These are phyloP conservation scores for Chaitophorus viminalis DNA, from an alignment of 2,888 invertebrate genomes.

Conservation along the genomic window DNA sequence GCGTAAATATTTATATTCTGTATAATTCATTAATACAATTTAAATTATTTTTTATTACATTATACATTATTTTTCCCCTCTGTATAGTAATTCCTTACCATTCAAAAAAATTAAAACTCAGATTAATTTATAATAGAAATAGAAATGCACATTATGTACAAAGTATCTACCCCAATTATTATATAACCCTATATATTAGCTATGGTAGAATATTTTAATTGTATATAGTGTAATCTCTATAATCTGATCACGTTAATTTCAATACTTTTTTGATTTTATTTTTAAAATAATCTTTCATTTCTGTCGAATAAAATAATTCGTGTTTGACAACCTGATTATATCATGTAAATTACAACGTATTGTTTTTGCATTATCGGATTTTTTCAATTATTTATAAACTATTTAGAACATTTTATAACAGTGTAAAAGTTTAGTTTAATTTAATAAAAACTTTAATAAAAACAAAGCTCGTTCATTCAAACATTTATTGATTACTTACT, in stretches of 20 bases:
- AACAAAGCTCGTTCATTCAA: no score
- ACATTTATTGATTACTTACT: no score
- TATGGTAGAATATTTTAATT: constrained; percentile 30
- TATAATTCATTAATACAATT: no score
- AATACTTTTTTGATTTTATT: background rate
- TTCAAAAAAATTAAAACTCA: background rate
- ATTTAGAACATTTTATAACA: no score
- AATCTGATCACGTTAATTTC: background rate
- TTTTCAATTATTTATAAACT: no score
- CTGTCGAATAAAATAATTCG: background rate
- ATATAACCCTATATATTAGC: constrained; percentile 37
- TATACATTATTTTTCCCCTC: background rate
- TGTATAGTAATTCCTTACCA: background rate
- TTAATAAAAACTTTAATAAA: no score
- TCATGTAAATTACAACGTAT: no score
- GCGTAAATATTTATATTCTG: background rate
- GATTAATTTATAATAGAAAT: constrained; percentile 24
- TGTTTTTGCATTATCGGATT: no score
- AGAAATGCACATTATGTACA: constrained; percentile 48
- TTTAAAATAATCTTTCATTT: background rate
- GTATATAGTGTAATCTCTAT: constrained; percentile 33
- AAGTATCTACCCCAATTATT: constrained; percentile 33
- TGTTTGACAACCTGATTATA: no score
- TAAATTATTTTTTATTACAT: no score
- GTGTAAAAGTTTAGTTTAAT: no score